Base-by-base conservation (phyloP, 2,113 vertebrate genomes). In the Leptobrachium ailaonicum region DNA sequence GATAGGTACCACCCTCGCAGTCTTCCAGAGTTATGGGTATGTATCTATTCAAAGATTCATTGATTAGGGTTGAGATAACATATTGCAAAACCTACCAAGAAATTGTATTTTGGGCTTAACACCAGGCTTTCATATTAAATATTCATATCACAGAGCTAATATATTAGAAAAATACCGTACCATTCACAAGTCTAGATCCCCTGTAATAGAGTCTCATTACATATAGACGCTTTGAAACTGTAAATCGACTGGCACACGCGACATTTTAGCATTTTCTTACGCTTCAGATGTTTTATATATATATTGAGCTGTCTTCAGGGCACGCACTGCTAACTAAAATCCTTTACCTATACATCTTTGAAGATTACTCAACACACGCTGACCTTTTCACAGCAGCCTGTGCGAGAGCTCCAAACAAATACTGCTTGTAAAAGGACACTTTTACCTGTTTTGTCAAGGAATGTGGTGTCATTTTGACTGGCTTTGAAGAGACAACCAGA, bases 251-350 rank as follows among this genome's bases (percentile, higher is more conserved):
- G 20, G 44, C 70, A 78, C 60, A 32, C 58, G 54, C 69, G 68
- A 78, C 66, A 78, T 62, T 42, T 62, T 50, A 4, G 56, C 13
- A 60, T 12, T 60, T 60, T 7, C 60, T 68, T 1, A 42, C 20
- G 56, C 54, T 71, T 63, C 43, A n/a, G 43, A 41, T 78, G 53
- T 78, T 71, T 78, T 78, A 78, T 78, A 71, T 78, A 71, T 63
- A 62, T 63, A 68, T 54, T 47, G 56, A 71, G 56, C 67, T 71
- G 54, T 78, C 76, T 78, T 71, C 56, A n/a, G 67, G 76, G 67
- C 76, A 78, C 54, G 68, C 67, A 50, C 67, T 62, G 64, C 54
- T 78, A 78, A 78, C 54, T 71, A 42, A 62, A 53, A 78, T 71
- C 76, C 54, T 78, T 58, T 71, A 47, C 67, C 71, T 71, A 71